Evolutionary conservation across 2,113 vertebrate genomes (phyloP).

Genomic region (Perognathus longimembris): DNA sequence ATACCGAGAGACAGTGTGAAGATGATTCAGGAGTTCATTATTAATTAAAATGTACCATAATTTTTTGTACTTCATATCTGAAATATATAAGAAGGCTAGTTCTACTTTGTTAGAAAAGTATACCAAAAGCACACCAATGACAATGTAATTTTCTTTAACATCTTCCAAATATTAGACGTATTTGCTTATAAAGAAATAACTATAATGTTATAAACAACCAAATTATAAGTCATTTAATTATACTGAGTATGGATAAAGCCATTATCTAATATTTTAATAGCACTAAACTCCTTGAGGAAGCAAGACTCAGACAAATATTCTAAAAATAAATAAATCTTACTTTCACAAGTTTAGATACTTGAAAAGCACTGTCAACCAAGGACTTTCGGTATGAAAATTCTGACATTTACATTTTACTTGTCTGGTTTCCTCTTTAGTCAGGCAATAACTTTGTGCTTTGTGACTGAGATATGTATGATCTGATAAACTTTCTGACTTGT

Average conservation of each 20-base stretch:
- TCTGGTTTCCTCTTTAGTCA: conserved; percentile 86
- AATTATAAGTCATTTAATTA: conserved; percentile 17
- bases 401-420: conserved; percentile 53
- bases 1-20: neutral
- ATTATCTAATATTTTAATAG: conserved; percentile 10
- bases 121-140: neutral
- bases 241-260: neutral
- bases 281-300: conserved; percentile 48
- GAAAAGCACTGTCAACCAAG: neutral
- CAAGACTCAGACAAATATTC: conserved; percentile 50
- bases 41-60: conserved; percentile 15
- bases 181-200: conserved; percentile 16
- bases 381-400: neutral
- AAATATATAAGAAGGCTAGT: neutral
- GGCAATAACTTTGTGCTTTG: conserved; percentile 82
- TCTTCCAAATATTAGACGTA: conserved; percentile 32
- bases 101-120: conserved; percentile 13
- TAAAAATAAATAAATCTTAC: conserved; percentile 29
- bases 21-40: conserved; percentile 2
- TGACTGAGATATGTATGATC: conserved; percentile 87
- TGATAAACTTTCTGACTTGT: conserved; percentile 92
- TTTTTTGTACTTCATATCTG: conserved; percentile 11
- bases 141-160: conserved; percentile 26
- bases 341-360: conserved; percentile 29
- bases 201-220: neutral